Base-by-base conservation (phyloP, 2,797 vertebrate genomes). In the Poeciliopsis paucimaculata region DNA sequence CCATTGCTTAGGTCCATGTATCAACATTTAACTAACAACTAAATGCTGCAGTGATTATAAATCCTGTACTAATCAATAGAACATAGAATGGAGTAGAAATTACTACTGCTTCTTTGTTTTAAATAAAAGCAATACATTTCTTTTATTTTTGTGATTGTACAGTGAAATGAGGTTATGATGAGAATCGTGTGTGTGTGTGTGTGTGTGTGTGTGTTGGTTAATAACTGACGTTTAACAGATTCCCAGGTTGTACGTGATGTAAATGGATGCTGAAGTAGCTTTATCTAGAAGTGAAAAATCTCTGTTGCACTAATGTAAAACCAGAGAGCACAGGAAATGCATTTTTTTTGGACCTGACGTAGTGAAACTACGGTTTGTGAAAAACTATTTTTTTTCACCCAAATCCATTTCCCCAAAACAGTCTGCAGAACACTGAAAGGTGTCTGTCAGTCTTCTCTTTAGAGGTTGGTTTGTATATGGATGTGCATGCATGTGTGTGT, bases 391-490 rank as follows among this genome's bases (percentile, higher is more conserved):
- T 77, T 43, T 82, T 77, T 80, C 28, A 31, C 31, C 15, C 31
- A 92, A 89, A 89, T 88, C 86, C 88, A 82, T 90, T 57, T 87
- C 49, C 16, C 81, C 76, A 10, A 87, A 89, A 86, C 89, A 87
- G 82, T 88, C 91, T 88, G 89, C 79, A 81, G 77, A 83, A 88
- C 86, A 87, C 85, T 91, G 87, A 53, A 26, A 91, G 89, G 60
- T 84, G 84, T 83, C 28, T 83, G 77, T 84, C 3, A 12, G 46
- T 82, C 80, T 89, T 82, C 60, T 78, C 31, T 28, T 84, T 80
- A n/a, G 79, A 57, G 75, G 79, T 85, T 12, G 26, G 77, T 84
- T 66, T 83, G 31, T 41, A 70, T 70, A 73, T 55, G 76, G 70
- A 26, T 64, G 26, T 53, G 70, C 57, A 45, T 60, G 47, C 53